These are phyloP conservation scores for Chouioia cunea DNA, from an alignment of 2,888 invertebrate genomes.

Conservation along the genomic window DNA sequence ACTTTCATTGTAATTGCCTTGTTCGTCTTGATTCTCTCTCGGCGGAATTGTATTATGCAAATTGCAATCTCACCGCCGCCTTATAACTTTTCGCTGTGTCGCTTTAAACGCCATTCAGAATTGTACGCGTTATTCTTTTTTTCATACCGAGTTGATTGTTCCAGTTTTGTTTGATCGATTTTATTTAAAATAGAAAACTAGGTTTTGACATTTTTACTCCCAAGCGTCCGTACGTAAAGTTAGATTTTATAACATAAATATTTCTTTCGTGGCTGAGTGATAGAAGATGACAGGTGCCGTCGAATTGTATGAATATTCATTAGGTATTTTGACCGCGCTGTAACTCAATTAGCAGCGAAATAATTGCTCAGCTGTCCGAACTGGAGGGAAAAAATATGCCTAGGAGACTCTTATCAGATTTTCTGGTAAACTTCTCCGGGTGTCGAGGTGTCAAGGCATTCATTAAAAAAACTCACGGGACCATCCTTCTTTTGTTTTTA, in stretches of 20 bases:
- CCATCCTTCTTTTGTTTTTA: not conserved
- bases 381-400: conserved; percentile 42
- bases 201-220: too few species aligned
- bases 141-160: conserved; percentile 22
- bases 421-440: conserved; percentile 52
- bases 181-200: too few species aligned
- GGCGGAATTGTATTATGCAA: conserved; percentile 67
- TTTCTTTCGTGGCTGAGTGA: too few species aligned
- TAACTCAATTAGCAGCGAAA: conserved; percentile 63
- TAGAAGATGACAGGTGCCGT: conserved; percentile 2
- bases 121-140: conserved; percentile 2
- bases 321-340: conserved; percentile 59
- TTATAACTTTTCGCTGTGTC: conserved; percentile 40
- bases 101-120: conserved; percentile 33
- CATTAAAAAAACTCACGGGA: conserved; percentile 21
- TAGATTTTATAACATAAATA: too few species aligned
- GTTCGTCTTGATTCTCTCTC: conserved; percentile 64
- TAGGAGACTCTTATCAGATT: conserved; percentile 52
- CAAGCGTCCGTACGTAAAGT: too few species aligned
- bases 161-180: not conserved
- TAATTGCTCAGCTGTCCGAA: conserved; percentile 59
- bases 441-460: conserved; percentile 27
- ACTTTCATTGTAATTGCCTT: conserved; percentile 68
- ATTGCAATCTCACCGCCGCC: conserved; percentile 63
- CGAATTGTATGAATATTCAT: conserved; percentile 62